Evolutionary conservation across 1,140 invertebrate species (phyloP).

Genomic region (Plectrocnemia conspersa): DNA sequence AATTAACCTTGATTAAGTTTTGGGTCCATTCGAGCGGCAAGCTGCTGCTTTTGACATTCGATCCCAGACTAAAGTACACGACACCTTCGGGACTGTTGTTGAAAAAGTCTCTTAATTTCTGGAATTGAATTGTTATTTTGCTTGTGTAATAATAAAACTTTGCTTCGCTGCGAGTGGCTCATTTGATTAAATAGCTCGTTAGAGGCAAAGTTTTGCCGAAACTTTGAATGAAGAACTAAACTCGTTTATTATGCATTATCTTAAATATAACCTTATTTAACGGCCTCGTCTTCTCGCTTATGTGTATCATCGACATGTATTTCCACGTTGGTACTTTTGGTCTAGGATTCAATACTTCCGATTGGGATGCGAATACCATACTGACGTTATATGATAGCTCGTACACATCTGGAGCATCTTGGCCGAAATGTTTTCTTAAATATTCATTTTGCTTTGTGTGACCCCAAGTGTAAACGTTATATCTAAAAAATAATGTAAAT

Average conservation of each 20-base stretch:
- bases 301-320: conserved; percentile 21
- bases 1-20: too few species aligned
- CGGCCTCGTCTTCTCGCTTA: neutral
- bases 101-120: conserved; percentile 13
- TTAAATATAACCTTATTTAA: conserved; percentile 16
- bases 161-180: too few species aligned
- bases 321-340: conserved; percentile 15
- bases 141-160: too few species aligned
- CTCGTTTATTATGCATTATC: too few species aligned
- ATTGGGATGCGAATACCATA: conserved; percentile 11
- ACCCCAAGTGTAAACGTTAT: neutral
- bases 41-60: conserved; percentile 37
- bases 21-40: too few species aligned
- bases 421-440: conserved; percentile 15
- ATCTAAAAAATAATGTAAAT: neutral
- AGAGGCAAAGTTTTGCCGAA: too few species aligned
- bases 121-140: too few species aligned
- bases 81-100: conserved; percentile 38
- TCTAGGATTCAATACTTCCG: conserved; percentile 2
- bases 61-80: conserved; percentile 51
- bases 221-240: too few species aligned
- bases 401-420: conserved; percentile 2
- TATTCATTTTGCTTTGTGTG: neutral
- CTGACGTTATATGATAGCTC: conserved; percentile 18
- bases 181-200: too few species aligned